Evolutionary conservation across 30 jellyfish, hydroid and myxozoan species (phyloP), one percentile per base, ranked within the genome.

Genomic region (Cassiopea xamachana): DNA sequence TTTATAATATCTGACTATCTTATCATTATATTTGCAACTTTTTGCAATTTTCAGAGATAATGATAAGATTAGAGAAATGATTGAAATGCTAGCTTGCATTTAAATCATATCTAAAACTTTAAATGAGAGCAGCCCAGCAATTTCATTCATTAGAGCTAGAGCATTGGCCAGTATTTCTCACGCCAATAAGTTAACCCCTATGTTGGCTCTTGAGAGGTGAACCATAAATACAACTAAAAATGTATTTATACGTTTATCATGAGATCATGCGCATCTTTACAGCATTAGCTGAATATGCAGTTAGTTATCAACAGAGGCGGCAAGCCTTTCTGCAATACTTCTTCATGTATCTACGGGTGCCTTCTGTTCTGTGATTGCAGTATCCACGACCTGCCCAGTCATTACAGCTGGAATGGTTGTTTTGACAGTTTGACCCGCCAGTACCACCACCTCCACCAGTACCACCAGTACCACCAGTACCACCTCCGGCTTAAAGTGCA

Each of bases 341-440:
- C 74, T 27, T 74, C 93, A 74, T 86, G 77, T 74, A 86, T 16
- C 92, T 51, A 39, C 92, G 50, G 49, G 92, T 70, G 17, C 85
- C 92, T 60, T 74, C 83, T 1, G 82, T 74, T 7, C 75, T 59
- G 70, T 75, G 87, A 49, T 85, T 85, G 69, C 93, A 86, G 73
- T 86, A 77, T 46, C 93, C 93, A 43, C 88, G 64, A 51, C 77
- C 76, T 27, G 93, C 82, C 88, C 88, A 86, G 45, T 58, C 19
- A 16, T 16, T n/a, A 59, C 93, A 86, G 76, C 69, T 72, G 69
- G 73, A 45, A 80, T 60, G 71, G 60, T 60, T 43, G 64, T 86
- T 77, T 39, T 5, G 1, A 62, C 88, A 73, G 81, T 60, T 39
- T 46, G 82, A 60, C 5, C 88, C 88, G 60, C 80, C 86, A 13